These are phyloP conservation scores for Cardiocondyla obscurior DNA, from an alignment of 1,140 invertebrate species.

Conservation along the genomic window DNA sequence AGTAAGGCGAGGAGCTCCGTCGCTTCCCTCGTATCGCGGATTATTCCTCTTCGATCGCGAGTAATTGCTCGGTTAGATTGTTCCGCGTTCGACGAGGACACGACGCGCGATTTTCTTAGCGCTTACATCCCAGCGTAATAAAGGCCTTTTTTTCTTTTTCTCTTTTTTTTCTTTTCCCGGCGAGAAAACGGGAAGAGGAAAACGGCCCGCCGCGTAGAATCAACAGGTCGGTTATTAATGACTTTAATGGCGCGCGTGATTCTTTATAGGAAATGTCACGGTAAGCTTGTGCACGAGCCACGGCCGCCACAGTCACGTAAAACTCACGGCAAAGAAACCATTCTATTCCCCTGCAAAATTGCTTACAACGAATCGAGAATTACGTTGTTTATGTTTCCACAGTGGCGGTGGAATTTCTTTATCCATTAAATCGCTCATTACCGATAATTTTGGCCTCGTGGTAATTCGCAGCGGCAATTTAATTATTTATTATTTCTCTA, in stretches of 20 bases:
- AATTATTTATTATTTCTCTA: background rate
- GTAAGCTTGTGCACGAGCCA: background rate
- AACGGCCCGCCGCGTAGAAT: background rate
- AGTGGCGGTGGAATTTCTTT: background rate
- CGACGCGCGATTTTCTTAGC: background rate
- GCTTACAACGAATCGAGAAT: constrained; percentile 12
- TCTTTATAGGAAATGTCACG: constrained; percentile 32
- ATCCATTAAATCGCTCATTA: background rate
- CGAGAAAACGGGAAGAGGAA: constrained; percentile 28
- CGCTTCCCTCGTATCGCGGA: background rate
- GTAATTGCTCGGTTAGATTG: constrained; percentile 10
- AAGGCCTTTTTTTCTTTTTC: background rate
- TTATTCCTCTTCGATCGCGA: background rate
- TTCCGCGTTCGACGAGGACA: constrained; percentile 31
- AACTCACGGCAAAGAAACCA: background rate
- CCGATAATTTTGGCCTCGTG: background rate
- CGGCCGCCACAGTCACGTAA: background rate
- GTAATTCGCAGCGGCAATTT: background rate
- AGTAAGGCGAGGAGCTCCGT: background rate
- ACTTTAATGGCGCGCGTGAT: constrained; percentile 9
- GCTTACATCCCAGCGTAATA: background rate
- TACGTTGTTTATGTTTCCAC: background rate
- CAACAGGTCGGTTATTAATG: constrained; percentile 32
- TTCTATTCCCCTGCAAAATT: background rate
- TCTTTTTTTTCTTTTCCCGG: background rate